phyloP scores from a whole-genome alignment of 2,888 invertebrate genomes.

The Tachina fera region DNA sequence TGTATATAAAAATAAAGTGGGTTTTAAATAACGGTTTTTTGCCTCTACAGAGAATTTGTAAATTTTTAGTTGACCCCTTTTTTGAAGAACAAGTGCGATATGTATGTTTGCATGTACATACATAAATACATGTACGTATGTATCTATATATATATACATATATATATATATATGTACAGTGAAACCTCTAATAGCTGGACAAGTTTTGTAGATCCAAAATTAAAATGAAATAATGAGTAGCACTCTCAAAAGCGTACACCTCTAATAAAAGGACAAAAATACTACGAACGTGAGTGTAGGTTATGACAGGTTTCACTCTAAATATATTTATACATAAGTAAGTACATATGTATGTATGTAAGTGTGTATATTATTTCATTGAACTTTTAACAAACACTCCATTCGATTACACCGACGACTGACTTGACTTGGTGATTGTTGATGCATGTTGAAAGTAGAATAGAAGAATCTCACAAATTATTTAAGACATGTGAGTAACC shows the following conservation, averaged over 20 bases:
- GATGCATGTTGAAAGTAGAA: slow-evolving; percentile 73
- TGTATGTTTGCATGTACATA: not conserved
- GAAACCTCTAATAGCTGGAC: too few species aligned
- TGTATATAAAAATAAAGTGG: too few species aligned
- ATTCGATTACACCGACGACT: not conserved
- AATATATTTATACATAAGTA: not conserved
- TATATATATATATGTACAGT: not conserved
- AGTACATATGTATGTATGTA: not conserved
- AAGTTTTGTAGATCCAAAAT: too few species aligned
- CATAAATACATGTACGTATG: not conserved
- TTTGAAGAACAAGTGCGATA: too few species aligned
- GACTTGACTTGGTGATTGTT: slow-evolving; percentile 21
- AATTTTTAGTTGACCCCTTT: too few species aligned
- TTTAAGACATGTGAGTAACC: slow-evolving; percentile 71
- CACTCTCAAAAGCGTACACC: too few species aligned
- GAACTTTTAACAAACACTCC: not conserved
- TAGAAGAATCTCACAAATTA: slow-evolving; percentile 73
- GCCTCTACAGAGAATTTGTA: too few species aligned
- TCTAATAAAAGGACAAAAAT: too few species aligned
- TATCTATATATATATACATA: not conserved
- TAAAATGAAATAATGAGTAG: too few species aligned
- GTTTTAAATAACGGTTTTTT: too few species aligned
- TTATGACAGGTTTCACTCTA: too few species aligned
- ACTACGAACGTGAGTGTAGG: too few species aligned
- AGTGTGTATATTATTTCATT: not conserved